Base-by-base conservation (phyloP, 2,113 vertebrate species). In the Gnathonemus echidnorhynchus region DNA sequence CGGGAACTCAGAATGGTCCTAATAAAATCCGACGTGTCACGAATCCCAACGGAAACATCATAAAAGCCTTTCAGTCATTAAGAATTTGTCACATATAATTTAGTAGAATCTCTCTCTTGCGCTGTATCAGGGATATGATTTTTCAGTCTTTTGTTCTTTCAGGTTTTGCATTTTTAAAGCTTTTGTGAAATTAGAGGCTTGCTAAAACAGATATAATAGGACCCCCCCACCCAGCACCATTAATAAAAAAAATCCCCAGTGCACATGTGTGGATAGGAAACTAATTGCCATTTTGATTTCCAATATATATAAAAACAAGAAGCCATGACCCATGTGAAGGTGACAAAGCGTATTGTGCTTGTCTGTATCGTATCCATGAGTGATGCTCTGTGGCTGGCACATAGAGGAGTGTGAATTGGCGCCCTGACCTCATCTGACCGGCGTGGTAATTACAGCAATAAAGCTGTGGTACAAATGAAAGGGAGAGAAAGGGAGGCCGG, bases 131-230 rank as follows among this genome's bases (percentile, higher is more conserved):
- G n/a, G n/a, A 50, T 19, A 83, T 50, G 9, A 6, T 49, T 52
- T 21, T 46, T 19, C 35, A 84, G 17, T 50, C 19, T 50, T 48
- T 86, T 35, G 11, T 86, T 15, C 46, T 5, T 35, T 52, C 48
- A 31, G 48, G 7, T 86, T 86, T 86, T 86, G 46, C 45, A 50
- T 86, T 86, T 86, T 86, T 86, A 86, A 15, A 50, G n/a, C 48
- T 15, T 49, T 31, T 49, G n/a, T 50, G 11, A 52, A 50, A 49
- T 50, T 86, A 31, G 85, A 49, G 46, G n/a, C 48, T 27, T 5
- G n/a, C n/a, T 50, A 50, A 86, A 50, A 24, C 21, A 84, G 39
- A 50, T 50, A 10, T 86, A 86, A 31, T 31, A 4, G 21, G 7
- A 9, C 21, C 56, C 21, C 21, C 7, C 56, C 62, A 8, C 58